These are phyloP conservation scores for Prionace glauca DNA, from an alignment of 2,797 vertebrate genomes.

Conservation along the genomic window DNA sequence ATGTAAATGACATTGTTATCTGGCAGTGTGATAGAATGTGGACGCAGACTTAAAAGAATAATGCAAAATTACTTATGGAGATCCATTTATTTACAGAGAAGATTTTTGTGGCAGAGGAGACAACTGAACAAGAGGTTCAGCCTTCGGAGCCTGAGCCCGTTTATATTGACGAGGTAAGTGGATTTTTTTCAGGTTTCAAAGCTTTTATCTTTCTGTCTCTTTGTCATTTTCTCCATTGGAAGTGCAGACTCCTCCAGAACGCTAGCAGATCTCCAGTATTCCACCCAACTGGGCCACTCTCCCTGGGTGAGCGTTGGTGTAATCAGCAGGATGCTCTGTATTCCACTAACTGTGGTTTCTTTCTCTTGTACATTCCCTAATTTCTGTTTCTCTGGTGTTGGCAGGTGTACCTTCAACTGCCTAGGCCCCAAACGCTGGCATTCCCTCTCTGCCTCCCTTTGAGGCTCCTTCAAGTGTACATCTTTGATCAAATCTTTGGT, in stretches of 20 bases:
- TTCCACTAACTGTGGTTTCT: neutral
- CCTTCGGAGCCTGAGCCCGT: constrained; percentile 80
- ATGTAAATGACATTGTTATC: too few relatives aligned
- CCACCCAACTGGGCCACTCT: neutral
- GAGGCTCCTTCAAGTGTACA: neutral
- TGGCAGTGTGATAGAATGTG: neutral
- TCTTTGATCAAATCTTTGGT: neutral
- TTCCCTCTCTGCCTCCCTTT: neutral
- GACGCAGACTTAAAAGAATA: neutral
- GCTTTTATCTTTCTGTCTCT: neutral
- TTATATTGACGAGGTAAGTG: constrained; percentile 83
- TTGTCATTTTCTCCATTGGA: neutral
- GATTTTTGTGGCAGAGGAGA: constrained; percentile 61
- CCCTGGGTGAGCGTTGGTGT: neutral
- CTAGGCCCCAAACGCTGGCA: neutral
- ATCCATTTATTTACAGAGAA: constrained; percentile 56
- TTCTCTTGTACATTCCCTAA: neutral
- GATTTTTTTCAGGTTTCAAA: neutral
- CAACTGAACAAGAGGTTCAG: constrained; percentile 57
- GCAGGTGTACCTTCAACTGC: neutral
- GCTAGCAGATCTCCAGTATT: neutral
- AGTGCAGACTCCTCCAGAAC: too few relatives aligned
- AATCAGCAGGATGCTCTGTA: neutral
- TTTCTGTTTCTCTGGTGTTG: neutral
- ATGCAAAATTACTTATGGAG: neutral